Conservation (phyloP, 2,888 invertebrate genomes). For the Xestia rhomboidea region DNA sequence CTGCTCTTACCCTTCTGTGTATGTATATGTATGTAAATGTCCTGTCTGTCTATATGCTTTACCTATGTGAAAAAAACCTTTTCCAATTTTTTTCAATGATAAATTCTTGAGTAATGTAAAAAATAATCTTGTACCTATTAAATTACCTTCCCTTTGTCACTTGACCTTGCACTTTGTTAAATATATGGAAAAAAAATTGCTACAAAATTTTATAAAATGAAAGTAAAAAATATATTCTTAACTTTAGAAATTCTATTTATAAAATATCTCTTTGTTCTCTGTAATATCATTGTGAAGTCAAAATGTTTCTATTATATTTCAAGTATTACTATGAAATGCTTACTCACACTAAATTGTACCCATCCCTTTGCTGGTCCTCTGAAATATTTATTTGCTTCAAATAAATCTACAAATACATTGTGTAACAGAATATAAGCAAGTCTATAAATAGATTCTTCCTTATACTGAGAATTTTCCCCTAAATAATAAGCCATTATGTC, state of each 20-base stretch:
- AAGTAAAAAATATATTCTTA: not conserved
- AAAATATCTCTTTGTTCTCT: not conserved
- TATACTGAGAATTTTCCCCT: constrained; percentile 7
- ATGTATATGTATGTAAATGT: constrained; percentile 33
- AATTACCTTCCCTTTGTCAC: not conserved
- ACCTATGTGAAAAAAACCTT: not conserved
- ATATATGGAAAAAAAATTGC: not conserved
- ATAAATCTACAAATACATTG: constrained; percentile 18
- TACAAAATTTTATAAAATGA: constrained; percentile 9
- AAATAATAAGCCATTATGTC: not conserved
- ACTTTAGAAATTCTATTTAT: not conserved
- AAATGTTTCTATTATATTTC: constrained; percentile 4
- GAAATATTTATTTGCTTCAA: constrained; percentile 35
- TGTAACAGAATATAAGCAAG: constrained; percentile 19
- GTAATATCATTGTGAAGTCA: constrained; percentile 14
- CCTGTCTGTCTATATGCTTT: not conserved
- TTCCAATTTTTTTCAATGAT: not conserved
- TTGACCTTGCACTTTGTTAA: not conserved
- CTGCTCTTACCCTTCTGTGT: constrained; percentile 23
- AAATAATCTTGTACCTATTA: not conserved
- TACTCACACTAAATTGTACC: constrained; percentile 22
- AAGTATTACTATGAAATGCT: not conserved
- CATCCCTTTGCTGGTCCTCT: constrained; percentile 16
- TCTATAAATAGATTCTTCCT: not conserved
- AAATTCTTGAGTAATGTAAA: not conserved